Evolutionary conservation across 2,888 invertebrate species (phyloP), one percentile per base, ranked within the genome.

Genomic region (Pyrocoelia pectoralis): DNA sequence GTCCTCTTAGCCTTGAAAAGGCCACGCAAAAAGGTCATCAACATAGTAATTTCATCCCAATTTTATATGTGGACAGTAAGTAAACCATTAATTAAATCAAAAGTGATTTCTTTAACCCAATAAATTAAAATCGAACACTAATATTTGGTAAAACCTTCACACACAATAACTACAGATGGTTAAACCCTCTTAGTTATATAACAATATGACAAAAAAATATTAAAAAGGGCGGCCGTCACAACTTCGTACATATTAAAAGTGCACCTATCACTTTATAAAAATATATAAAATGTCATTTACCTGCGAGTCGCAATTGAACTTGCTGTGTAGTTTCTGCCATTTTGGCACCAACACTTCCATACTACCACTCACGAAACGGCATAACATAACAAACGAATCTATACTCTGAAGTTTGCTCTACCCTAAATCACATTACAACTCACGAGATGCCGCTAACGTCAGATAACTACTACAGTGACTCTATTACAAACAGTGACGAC

Each of bases 241-340:
- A 19, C 6, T 17, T 5, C 18, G 1, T 18, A 48, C 9, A 48
- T 12, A 9, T 4, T 48, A 18, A 17, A 18, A 48, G n/a, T 19
- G 9, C 18, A 4, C 48, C n/a, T 18, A 48, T 48, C 13, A 13
- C 41, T 48, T 29, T 52, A 41, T 60, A 61, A 56, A 12, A 50
- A 56, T 53, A 52, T 51, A 63, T 52, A 66, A 67, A 68, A 52
- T 48, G 50, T 61, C 61, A 57, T 24, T 62, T 77, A 81, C 81
- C 81, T 79, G 79, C 72, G 71, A 76, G 75, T 78, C 79, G 81
- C 67, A 78, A 72, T 75, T 80, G 79, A 74, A 80, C 78, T 74
- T 76, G 78, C 77, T 79, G 79, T 76, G 75, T 79, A 78, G 79
- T 81, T 80, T 81, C 81, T 80, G 81, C 80, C 81, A 81, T 81